These are phyloP conservation scores for Capitulum mitella DNA, from an alignment of 2,888 invertebrate species.

Conservation along the genomic window DNA sequence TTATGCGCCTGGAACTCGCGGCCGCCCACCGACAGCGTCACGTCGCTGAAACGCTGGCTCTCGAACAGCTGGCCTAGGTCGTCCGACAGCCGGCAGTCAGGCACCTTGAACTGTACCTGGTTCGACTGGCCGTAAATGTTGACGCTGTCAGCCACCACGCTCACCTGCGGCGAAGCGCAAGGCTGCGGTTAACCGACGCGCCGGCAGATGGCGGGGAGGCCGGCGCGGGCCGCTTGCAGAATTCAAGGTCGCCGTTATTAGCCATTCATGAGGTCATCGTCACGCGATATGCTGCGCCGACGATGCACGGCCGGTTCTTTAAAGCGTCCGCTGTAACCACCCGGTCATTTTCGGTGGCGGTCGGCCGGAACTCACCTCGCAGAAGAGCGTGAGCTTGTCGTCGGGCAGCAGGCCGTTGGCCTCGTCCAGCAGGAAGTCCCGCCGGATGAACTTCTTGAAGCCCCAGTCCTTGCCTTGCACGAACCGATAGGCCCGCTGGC, in stretches of 20 bases:
- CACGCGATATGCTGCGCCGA: background rate
- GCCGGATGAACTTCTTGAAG: slow-evolving; percentile 98
- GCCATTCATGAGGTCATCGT: slow-evolving; percentile 23
- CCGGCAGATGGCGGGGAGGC: background rate
- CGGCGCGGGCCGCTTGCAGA: background rate
- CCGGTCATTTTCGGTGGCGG: background rate
- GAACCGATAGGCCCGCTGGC: slow-evolving; percentile 92
- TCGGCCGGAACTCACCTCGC: slow-evolving; percentile 62
- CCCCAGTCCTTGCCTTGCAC: slow-evolving; percentile 99
- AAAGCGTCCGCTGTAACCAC: background rate
- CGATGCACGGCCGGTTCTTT: background rate
- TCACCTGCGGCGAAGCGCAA: slow-evolving; percentile 30
- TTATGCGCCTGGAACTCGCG: slow-evolving; percentile 44
- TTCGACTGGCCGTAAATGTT: slow-evolving; percentile 99
- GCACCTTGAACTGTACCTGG: slow-evolving; percentile 88
- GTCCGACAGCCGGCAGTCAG: slow-evolving; percentile 86
- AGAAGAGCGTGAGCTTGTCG: slow-evolving; percentile 98
- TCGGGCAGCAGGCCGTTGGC: slow-evolving; percentile 97
- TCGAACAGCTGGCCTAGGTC: slow-evolving; percentile 93
- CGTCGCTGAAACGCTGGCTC: slow-evolving; percentile 95
- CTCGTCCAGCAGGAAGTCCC: slow-evolving; percentile 98
- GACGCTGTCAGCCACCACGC: slow-evolving; percentile 86
- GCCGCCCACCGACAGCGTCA: slow-evolving; percentile 79
- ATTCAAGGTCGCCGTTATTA: slow-evolving; percentile 7
- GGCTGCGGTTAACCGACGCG: background rate